Percentiles rank a stretch among this genome's conserved stretches.
Conservation (phyloP, 2,797 vertebrate species). For the Telmatherina bonti region DNA sequence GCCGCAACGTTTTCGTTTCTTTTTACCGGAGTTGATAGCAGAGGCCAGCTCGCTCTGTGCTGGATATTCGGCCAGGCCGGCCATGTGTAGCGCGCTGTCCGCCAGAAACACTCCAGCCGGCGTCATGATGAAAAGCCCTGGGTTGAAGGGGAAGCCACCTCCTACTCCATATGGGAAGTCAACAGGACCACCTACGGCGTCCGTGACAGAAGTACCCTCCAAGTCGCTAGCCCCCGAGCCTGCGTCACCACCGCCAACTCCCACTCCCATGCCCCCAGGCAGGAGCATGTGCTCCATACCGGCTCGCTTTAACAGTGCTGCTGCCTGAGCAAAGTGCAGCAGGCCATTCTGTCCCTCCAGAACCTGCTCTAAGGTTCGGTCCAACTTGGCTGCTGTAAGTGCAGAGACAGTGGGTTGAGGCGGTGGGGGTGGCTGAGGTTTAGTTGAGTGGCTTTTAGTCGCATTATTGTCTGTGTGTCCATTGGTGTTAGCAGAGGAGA, state of each 20-base stretch:
- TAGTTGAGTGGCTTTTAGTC: conserved; percentile 90
- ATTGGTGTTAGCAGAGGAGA: conserved; percentile 85
- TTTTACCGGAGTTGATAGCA: conserved; percentile 98
- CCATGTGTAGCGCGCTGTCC: conserved; percentile 98
- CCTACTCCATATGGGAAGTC: conserved; percentile 96
- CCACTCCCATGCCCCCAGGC: conserved; percentile 88
- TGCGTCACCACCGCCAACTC: conserved; percentile 78
- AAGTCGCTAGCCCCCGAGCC: conserved; percentile 92
- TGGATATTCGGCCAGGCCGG: conserved; percentile 95
- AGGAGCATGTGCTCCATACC: conserved; percentile 91
- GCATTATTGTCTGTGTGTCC: conserved; percentile 90
- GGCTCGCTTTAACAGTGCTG: conserved; percentile 94
- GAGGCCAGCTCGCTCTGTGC: conserved; percentile 98
- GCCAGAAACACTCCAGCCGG: conserved; percentile 98
- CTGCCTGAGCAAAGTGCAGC: conserved; percentile 96
- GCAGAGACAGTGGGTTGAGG: conserved; percentile 88
- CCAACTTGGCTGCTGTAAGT: conserved; percentile 91
- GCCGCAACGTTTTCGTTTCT: conserved; percentile 98
- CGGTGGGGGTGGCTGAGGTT: conserved; percentile 77
- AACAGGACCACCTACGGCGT: conserved; percentile 92
- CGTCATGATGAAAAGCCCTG: conserved; percentile 99
- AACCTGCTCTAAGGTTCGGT: conserved; percentile 94
- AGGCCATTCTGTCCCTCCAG: conserved; percentile 95
- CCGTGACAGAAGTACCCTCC: conserved; percentile 92
- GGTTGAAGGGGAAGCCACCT: conserved; percentile 97